Conservation (phyloP, 1,140 invertebrate species). For the Pentalonia nigronervosa region DNA sequence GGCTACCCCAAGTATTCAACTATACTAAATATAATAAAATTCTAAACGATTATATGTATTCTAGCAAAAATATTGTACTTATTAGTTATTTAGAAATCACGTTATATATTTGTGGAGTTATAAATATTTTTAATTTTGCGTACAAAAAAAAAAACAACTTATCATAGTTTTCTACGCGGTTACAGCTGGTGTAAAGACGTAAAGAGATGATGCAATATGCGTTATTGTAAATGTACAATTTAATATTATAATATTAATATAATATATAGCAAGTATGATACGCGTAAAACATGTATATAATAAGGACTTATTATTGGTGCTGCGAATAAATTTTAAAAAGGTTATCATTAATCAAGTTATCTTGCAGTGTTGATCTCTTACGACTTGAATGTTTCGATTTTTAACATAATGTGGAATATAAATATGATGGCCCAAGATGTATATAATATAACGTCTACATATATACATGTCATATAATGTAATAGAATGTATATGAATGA, state of each 20-base stretch:
- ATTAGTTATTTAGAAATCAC: not conserved
- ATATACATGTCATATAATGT: not conserved
- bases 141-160: constrained; percentile 1
- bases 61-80: not conserved
- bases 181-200: not conserved
- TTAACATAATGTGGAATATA: not conserved
- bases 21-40: no score
- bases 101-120: not conserved
- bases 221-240: not conserved
- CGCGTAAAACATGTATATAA: not conserved
- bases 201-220: not conserved
- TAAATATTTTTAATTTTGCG: not conserved
- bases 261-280: not conserved
- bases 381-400: not conserved
- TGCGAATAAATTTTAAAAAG: not conserved
- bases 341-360: constrained; percentile 22
- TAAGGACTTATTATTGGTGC: not conserved
- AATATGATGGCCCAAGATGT: not conserved
- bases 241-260: not conserved
- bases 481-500: not conserved
- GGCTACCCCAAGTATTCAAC: not conserved
- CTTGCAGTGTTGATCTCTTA: not conserved
- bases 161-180: not conserved
- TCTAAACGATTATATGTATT: not conserved
- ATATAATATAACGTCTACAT: no score